These are phyloP conservation scores for Montipora efflorescens DNA, from an alignment of 64 coral and sea anemone species.

Conservation along the genomic window DNA sequence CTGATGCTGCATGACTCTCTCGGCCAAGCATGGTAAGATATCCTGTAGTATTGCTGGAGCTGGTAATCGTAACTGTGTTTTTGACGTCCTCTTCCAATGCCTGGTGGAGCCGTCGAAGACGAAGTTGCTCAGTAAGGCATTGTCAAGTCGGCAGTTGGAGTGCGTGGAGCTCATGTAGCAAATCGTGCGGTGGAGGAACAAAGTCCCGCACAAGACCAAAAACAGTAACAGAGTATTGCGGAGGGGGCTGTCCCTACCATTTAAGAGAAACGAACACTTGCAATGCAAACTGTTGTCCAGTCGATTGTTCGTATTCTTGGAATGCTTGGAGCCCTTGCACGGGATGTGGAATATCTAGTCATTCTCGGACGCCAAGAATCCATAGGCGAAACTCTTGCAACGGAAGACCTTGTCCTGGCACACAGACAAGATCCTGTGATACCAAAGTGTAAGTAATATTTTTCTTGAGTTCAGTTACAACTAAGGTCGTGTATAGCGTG, in stretches of 20 bases:
- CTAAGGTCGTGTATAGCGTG: no score
- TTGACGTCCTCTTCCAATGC: background rate
- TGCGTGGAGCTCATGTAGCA: conserved; percentile 49
- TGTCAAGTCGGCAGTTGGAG: conserved; percentile 60
- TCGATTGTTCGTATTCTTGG: conserved; percentile 70
- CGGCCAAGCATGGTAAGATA: background rate
- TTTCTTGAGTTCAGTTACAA: background rate
- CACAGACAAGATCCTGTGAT: conserved; percentile 41
- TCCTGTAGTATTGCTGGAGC: background rate
- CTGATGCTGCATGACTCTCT: background rate
- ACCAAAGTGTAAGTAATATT: conserved; percentile 72
- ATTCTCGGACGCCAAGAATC: conserved; percentile 42
- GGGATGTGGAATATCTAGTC: conserved; percentile 58
- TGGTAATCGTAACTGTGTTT: background rate
- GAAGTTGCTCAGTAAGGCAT: conserved; percentile 15
- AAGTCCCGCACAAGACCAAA: conserved; percentile 28
- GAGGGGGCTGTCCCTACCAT: conserved; percentile 29
- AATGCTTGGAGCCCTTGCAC: conserved; percentile 50
- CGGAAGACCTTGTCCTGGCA: conserved; percentile 62
- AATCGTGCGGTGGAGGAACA: conserved; percentile 29
- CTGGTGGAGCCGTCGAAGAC: conserved; percentile 8
- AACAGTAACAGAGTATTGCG: conserved; percentile 24
- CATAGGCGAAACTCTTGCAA: background rate
- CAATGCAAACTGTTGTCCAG: conserved; percentile 47
- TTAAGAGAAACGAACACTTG: conserved; percentile 21